Conservation (phyloP, 1,140 invertebrate species). For the Musca vetustissima region DNA sequence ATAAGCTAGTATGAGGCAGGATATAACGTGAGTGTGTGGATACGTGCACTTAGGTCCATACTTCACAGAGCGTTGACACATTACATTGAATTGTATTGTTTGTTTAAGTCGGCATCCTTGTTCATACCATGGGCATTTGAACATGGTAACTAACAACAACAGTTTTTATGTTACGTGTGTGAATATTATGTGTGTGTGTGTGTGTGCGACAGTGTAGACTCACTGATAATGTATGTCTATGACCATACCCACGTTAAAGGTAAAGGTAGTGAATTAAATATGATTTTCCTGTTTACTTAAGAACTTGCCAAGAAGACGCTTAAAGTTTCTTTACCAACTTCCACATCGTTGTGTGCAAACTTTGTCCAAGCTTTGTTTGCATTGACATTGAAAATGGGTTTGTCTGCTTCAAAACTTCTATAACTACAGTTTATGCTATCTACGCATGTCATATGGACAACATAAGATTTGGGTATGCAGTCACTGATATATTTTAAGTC, state of each 20-base stretch:
- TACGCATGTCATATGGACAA: too few species aligned
- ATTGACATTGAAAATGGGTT: slow-evolving; percentile 19
- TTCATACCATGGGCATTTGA: not conserved
- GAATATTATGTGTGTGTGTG: not conserved
- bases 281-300: too few species aligned
- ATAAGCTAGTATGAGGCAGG: too few species aligned
- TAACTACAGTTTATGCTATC: too few species aligned
- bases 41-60: not conserved
- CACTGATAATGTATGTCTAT: not conserved
- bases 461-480: too few species aligned
- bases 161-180: too few species aligned
- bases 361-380: slow-evolving; percentile 14
- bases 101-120: not conserved
- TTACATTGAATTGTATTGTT: slow-evolving; percentile 16
- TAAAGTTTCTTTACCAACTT: not conserved
- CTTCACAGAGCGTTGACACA: slow-evolving; percentile 20
- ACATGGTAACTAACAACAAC: too few species aligned
- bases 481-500: too few species aligned
- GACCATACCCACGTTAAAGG: too few species aligned
- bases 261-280: too few species aligned
- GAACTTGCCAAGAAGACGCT: too few species aligned
- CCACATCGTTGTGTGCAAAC: not conserved
- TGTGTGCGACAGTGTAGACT: not conserved
- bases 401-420: not conserved
- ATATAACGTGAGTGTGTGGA: too few species aligned